Percentiles rank a stretch among this genome's conserved stretches.
These are phyloP conservation scores for Macaca fascicularis DNA, from an alignment of 2,113 vertebrate species.

Conservation along the genomic window DNA sequence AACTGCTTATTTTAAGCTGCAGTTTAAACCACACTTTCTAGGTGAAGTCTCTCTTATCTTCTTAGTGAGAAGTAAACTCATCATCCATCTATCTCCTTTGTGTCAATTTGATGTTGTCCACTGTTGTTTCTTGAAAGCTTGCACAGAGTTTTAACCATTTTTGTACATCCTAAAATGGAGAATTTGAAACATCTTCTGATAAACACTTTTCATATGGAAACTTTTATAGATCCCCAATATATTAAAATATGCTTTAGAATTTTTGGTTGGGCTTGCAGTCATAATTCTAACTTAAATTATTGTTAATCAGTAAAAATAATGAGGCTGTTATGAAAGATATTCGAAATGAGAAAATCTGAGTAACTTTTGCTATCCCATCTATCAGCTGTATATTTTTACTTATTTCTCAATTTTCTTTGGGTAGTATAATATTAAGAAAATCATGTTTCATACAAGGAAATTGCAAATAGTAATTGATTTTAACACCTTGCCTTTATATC, in stretches of 20 bases:
- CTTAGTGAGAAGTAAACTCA: not conserved
- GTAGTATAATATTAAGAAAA: not conserved
- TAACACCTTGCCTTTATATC: not conserved
- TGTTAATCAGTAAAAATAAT: not conserved
- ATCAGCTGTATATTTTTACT: not conserved
- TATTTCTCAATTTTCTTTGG: not conserved
- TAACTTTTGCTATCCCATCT: not conserved
- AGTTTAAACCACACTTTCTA: not conserved
- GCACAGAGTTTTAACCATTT: not conserved
- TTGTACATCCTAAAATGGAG: not conserved
- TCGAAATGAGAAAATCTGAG: not conserved
- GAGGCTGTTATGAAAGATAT: not conserved
- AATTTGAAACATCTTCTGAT: not conserved
- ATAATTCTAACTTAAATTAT: not conserved
- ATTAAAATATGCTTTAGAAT: not conserved
- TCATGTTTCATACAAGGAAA: not conserved
- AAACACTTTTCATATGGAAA: not conserved
- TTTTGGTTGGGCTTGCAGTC: not conserved
- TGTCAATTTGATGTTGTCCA: too few relatives aligned
- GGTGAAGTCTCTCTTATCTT: not conserved
- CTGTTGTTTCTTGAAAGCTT: not conserved
- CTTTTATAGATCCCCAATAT: not conserved
- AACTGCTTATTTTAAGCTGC: not conserved
- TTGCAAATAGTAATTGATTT: not conserved
- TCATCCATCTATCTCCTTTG: not conserved